Conservation (phyloP, 2,888 invertebrate genomes). For the Parnassius orleans region DNA sequence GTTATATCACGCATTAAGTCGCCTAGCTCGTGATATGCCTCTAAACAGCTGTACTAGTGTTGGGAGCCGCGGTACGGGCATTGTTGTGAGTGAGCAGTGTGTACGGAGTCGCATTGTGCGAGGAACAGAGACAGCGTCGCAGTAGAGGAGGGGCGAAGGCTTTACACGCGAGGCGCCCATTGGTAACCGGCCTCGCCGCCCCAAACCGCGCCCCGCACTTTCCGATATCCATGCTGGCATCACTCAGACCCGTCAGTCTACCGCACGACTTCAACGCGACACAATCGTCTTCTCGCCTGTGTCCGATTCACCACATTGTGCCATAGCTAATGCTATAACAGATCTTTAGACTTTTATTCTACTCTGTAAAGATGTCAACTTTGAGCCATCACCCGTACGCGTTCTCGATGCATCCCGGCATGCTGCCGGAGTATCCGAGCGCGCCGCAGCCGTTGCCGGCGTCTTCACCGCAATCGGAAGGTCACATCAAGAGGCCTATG, state of each 20-base stretch:
- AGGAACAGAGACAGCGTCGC: constrained; percentile 44
- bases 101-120: constrained; percentile 38
- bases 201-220: constrained; percentile 49
- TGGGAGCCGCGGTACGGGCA: constrained; percentile 51
- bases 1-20: constrained; percentile 61
- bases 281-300: constrained; percentile 61
- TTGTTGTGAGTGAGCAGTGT: constrained; percentile 50
- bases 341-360: constrained; percentile 37
- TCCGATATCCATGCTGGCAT: constrained; percentile 55
- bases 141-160: constrained; percentile 67
- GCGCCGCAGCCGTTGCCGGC: constrained; percentile 70
- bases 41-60: constrained; percentile 66
- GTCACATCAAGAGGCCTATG: constrained; percentile 97
- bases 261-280: constrained; percentile 73
- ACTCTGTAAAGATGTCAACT: constrained; percentile 61
- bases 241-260: constrained; percentile 63
- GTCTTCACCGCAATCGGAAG: constrained; percentile 80
- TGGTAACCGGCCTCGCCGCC: constrained; percentile 53
- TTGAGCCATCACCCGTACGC: constrained; percentile 78
- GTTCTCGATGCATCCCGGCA: constrained; percentile 75
- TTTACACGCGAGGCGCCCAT: constrained; percentile 51
- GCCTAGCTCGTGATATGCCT: constrained; percentile 58
- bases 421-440: constrained; percentile 72
- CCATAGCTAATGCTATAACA: constrained; percentile 38
- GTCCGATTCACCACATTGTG: constrained; percentile 65